Percentiles rank a stretch among this genome's conserved stretches.
phyloP scores from a whole-genome alignment of 1,140 invertebrate species.

The Ptiloglossa arizonensis region DNA sequence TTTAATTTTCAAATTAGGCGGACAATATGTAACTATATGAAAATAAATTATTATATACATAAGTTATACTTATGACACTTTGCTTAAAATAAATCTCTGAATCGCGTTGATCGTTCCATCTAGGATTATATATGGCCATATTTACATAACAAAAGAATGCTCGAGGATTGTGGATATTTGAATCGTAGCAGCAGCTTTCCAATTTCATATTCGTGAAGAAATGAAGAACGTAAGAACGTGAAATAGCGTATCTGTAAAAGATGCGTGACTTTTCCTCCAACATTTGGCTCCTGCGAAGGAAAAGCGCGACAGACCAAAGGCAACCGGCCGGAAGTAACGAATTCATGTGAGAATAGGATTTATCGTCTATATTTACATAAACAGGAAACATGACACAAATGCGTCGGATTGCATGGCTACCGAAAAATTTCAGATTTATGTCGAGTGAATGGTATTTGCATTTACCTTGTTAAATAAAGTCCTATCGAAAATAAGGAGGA shows the following conservation, averaged over 20 bases:
- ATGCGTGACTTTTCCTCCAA: background rate
- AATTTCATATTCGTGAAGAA: conserved; percentile 1
- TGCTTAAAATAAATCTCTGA: too few relatives aligned
- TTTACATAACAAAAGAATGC: background rate
- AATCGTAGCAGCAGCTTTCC: background rate
- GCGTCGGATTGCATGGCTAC: conserved; percentile 51
- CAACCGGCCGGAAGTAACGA: conserved; percentile 76
- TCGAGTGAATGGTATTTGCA: conserved; percentile 36
- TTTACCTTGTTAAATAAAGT: conserved; percentile 48
- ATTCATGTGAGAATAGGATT: conserved; percentile 78
- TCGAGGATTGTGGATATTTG: background rate
- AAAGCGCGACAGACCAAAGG: conserved; percentile 27
- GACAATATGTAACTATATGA: too few relatives aligned
- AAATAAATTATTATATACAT: too few relatives aligned
- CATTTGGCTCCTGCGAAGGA: background rate
- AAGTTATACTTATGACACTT: too few relatives aligned
- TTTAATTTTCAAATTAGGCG: too few relatives aligned
- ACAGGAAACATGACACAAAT: conserved; percentile 70
- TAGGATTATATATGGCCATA: background rate
- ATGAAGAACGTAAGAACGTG: background rate
- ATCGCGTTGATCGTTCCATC: too few relatives aligned
- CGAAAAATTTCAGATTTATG: conserved; percentile 64
- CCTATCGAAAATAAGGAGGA: background rate
- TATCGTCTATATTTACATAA: conserved; percentile 79
- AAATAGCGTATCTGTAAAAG: background rate